These are phyloP conservation scores for Chymomyza costata DNA, from an alignment of 1,140 invertebrate genomes.

Conservation along the genomic window DNA sequence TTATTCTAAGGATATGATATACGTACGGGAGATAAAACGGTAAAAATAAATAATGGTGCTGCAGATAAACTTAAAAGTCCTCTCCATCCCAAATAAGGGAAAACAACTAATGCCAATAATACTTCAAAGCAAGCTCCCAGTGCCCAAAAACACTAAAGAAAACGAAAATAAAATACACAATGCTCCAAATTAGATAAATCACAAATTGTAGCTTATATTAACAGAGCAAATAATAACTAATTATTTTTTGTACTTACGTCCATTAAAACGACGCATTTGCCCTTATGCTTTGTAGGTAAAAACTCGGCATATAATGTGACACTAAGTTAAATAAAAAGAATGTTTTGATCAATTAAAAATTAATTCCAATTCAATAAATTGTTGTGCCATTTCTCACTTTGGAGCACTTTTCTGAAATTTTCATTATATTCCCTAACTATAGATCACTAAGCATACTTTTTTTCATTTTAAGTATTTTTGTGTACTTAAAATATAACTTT, in stretches of 20 bases:
- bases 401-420: too few species aligned
- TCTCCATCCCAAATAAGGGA: slow-evolving; percentile 94
- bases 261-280: slow-evolving; percentile 94
- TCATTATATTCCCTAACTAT: too few species aligned
- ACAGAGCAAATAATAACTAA: slow-evolving; percentile 1
- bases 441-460: too few species aligned
- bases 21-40: slow-evolving; percentile 78
- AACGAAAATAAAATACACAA: slow-evolving; percentile 1
- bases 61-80: slow-evolving; percentile 93
- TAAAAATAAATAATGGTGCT: slow-evolving; percentile 90
- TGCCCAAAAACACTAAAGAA: slow-evolving; percentile 94
- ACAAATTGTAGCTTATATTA: not conserved
- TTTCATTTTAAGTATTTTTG: too few species aligned
- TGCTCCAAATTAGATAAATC: not conserved
- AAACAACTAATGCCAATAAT: slow-evolving; percentile 90
- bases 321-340: slow-evolving; percentile 78
- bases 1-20: not conserved
- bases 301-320: slow-evolving; percentile 98
- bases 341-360: too few species aligned
- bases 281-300: slow-evolving; percentile 92
- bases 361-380: too few species aligned
- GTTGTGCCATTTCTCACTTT: too few species aligned
- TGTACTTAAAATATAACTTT: too few species aligned
- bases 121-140: slow-evolving; percentile 95
- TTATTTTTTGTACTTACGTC: slow-evolving; percentile 83